phyloP scores from a whole-genome alignment of 2,888 invertebrate genomes.

The Sialis lutaria region DNA sequence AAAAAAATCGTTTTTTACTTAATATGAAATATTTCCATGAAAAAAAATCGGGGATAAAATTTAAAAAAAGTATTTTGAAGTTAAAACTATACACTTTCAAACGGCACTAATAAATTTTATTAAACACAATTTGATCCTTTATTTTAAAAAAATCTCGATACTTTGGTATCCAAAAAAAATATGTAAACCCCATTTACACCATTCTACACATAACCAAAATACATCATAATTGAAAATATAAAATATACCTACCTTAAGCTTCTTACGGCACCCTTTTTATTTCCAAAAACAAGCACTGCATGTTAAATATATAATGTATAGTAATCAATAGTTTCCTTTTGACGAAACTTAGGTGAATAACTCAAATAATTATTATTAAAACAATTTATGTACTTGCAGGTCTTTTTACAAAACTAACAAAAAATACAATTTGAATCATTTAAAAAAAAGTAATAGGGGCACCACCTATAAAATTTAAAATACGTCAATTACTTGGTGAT shows the following conservation, averaged over 20 bases:
- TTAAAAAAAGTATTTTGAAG: too few relatives aligned
- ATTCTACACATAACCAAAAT: background rate
- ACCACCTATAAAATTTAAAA: background rate
- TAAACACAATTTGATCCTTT: too few relatives aligned
- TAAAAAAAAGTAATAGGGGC: background rate
- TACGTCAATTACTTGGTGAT: too few relatives aligned
- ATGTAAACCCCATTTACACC: background rate
- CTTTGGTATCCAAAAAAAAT: too few relatives aligned
- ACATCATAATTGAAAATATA: background rate
- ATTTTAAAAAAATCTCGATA: too few relatives aligned
- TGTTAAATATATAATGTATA: background rate
- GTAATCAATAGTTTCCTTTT: background rate
- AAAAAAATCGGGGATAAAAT: too few relatives aligned
- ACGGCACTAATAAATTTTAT: too few relatives aligned
- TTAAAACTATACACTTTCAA: too few relatives aligned
- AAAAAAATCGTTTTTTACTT: too few relatives aligned
- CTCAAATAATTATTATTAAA: too few relatives aligned
- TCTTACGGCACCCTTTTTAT: constrained; percentile 1
- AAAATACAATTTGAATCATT: background rate
- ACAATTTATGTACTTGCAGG: too few relatives aligned
- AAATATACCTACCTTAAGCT: background rate
- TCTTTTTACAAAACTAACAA: background rate
- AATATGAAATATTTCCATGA: too few relatives aligned
- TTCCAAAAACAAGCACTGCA: constrained; percentile 2
- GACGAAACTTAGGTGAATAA: background rate